phyloP scores from a whole-genome alignment of 1,140 invertebrate species.

The Drosophila bifasciata region DNA sequence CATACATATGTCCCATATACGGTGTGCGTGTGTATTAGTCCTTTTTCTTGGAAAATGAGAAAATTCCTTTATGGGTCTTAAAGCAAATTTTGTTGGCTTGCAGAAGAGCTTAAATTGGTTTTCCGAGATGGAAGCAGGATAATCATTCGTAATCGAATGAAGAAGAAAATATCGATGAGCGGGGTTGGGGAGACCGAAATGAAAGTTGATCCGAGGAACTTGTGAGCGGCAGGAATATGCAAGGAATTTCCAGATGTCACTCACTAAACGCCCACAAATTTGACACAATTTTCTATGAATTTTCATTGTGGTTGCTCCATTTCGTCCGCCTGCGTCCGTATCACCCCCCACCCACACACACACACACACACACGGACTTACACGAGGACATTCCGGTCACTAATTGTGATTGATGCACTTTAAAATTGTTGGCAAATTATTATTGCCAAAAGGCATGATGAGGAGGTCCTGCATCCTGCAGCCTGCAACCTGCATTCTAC shows the following conservation, averaged over 20 bases:
- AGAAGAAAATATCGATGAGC: constrained; percentile 17
- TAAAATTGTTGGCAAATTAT: constrained; percentile 81
- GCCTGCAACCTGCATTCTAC: background rate
- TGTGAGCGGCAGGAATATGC: background rate
- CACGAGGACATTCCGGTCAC: constrained; percentile 59
- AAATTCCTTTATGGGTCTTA: constrained; percentile 46
- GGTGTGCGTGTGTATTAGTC: constrained; percentile 26
- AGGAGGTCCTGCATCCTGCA: background rate
- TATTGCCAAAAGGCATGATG: constrained; percentile 66
- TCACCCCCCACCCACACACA: too few relatives aligned
- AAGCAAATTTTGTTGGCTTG: constrained; percentile 8
- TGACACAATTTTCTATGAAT: constrained; percentile 56
- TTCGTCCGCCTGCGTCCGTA: too few relatives aligned
- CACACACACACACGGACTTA: constrained; percentile 9
- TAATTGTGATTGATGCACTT: constrained; percentile 82
- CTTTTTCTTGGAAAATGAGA: constrained; percentile 7
- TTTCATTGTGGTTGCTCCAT: constrained; percentile 39
- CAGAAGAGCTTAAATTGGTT: constrained; percentile 11
- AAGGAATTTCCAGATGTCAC: constrained; percentile 29
- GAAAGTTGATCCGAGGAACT: background rate
- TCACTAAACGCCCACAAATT: constrained; percentile 46
- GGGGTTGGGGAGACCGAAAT: background rate
- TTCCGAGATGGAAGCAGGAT: background rate
- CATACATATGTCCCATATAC: constrained; percentile 17
- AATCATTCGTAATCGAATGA: constrained; percentile 30